Evolutionary conservation across 2,113 vertebrate genomes (phyloP), one percentile per base, ranked within the genome.

Genomic region (Ciconia stormi): DNA sequence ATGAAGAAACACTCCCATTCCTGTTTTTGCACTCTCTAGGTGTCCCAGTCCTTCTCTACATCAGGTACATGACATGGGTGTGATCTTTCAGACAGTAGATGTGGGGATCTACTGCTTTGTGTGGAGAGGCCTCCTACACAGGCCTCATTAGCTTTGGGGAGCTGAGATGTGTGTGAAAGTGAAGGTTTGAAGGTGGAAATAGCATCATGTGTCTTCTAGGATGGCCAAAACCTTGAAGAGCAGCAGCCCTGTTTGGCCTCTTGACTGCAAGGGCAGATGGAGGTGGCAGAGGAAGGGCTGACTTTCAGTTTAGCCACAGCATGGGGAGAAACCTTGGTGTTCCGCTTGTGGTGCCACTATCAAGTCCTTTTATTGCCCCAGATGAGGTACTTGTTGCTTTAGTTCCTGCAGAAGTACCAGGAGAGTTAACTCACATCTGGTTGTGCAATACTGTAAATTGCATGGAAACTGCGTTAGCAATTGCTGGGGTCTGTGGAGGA

Each of bases 391-490:
- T 56, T 36, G 8, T 23, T 52, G 59, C 69, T 66, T 65, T 7
- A 20, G 44, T 59, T 72, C 38, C 67, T 65, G 55, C 56, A 42
- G 42, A 50, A 56, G 36, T 40, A 50, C 11, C 34, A 15, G 21
- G 30, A 58, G 46, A 23, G 34, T 86, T 82, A 82, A 4, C 38
- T 56, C 62, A 1, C 50, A 5, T 40, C 74, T 50, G 80, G 16
- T 36, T 90, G 92, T 36, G 56, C 65, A 20, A 7, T n/a, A 25
- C 71, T 67, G 34, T 20, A 19, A 34, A 38, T n/a, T 23, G 59
- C 55, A 16, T 1, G 30, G 61, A 36, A 25, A 17, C 29, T 13
- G 23, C 1, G 0, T 11, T 22, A 25, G 4, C 0, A 1, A 7
- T 18, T 5, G 36, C 40, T 8, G 59, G 32, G 42, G 5, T 59